Percentiles rank a stretch among this genome's conserved stretches.
These are phyloP conservation scores for Ciconia stormi DNA, from an alignment of 2,113 vertebrate genomes.

Conservation along the genomic window DNA sequence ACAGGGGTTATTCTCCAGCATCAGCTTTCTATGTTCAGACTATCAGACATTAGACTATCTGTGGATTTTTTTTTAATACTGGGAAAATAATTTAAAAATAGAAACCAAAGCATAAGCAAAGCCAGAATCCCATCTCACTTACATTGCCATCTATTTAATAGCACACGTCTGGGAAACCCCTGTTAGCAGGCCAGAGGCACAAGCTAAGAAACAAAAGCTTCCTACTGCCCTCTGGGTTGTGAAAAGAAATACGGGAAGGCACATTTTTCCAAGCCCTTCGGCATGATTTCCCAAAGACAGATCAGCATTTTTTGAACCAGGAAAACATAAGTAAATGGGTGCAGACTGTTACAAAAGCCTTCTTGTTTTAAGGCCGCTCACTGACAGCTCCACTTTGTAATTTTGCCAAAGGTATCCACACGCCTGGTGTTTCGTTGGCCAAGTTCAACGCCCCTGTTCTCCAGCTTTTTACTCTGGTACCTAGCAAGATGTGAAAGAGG, in stretches of 20 bases:
- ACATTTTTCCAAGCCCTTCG: neutral
- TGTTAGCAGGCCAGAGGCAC: neutral
- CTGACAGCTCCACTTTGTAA: neutral
- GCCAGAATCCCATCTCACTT: neutral
- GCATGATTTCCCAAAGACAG: neutral
- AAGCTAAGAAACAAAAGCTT: neutral
- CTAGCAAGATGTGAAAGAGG: neutral
- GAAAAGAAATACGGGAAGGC: neutral
- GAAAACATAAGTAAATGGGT: neutral
- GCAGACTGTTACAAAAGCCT: neutral
- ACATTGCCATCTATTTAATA: neutral
- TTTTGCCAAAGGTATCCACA: neutral
- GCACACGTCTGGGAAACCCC: neutral
- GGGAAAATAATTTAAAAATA: neutral
- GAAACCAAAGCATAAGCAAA: neutral
- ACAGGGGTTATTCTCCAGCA: neutral
- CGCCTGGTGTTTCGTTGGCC: fast-evolving
- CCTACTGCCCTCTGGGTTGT: neutral
- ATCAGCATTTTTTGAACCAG: neutral
- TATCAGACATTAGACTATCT: neutral
- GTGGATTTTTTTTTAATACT: neutral
- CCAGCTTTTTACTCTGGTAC: neutral
- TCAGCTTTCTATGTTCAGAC: neutral
- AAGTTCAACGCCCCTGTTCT: neutral
- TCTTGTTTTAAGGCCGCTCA: neutral